Evolutionary conservation across 2,888 invertebrate species (phyloP).

Genomic region (Resseliella maxima): DNA sequence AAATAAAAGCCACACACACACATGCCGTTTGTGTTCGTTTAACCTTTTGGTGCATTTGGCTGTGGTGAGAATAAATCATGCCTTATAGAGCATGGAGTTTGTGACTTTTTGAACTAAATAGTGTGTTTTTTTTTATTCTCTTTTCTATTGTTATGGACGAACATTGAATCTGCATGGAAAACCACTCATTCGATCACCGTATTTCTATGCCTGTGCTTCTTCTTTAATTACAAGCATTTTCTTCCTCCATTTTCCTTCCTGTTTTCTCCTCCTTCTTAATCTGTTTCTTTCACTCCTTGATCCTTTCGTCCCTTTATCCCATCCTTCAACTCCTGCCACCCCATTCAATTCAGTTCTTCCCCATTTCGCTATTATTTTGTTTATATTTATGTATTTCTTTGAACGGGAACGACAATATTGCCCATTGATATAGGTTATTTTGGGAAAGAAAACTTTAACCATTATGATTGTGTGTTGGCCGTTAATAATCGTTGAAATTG

Average conservation of each 20-base stretch:
- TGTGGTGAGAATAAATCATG: constrained; percentile 11
- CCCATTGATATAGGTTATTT: neutral
- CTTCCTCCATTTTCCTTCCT: neutral
- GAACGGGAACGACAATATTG: neutral
- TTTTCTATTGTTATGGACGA: neutral
- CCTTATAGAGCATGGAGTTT: neutral
- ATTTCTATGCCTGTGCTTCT: neutral
- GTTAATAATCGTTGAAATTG: neutral
- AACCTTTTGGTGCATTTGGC: constrained; percentile 38
- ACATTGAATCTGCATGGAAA: neutral
- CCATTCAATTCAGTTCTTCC: too few relatives aligned
- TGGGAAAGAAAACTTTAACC: neutral
- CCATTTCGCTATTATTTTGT: neutral
- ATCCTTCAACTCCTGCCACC: too few relatives aligned
- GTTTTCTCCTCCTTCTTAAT: too few relatives aligned
- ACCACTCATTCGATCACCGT: neutral
- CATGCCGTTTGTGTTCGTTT: constrained; percentile 19
- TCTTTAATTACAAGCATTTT: constrained; percentile 12
- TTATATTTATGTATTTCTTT: constrained; percentile 7
- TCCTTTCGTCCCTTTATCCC: too few relatives aligned
- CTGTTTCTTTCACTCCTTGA: too few relatives aligned
- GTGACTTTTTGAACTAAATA: constrained; percentile 12
- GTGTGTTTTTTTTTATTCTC: neutral
- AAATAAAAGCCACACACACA: constrained; percentile 13
- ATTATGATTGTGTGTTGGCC: neutral